Percentiles rank a stretch among this genome's conserved stretches.
phyloP scores from a whole-genome alignment of 1,140 invertebrate species.

The Drosophila fuyamai region DNA sequence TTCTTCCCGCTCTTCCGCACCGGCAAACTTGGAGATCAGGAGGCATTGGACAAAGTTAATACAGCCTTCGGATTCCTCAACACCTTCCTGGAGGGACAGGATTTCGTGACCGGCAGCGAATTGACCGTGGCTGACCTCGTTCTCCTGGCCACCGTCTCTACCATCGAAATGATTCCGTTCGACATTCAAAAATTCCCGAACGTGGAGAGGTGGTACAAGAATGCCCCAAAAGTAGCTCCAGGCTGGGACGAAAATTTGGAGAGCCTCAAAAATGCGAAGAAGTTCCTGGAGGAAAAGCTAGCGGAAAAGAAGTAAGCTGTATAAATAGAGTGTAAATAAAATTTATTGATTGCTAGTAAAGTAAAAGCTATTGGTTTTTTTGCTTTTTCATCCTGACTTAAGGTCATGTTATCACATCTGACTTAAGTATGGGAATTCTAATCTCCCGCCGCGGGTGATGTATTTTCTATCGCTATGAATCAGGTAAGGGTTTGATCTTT shows the following conservation, averaged over 20 bases:
- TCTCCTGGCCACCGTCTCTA: conserved; percentile 87
- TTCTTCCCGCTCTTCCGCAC: conserved; percentile 89
- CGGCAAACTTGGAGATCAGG: conserved; percentile 87
- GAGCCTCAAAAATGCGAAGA: no score
- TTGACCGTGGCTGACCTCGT: conserved; percentile 90
- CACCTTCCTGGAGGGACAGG: conserved; percentile 87
- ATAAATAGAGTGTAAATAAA: neutral
- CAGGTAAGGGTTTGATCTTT: neutral
- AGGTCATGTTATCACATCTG: neutral
- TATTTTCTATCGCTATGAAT: neutral
- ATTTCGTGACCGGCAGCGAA: conserved; percentile 88
- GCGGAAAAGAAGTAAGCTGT: no score
- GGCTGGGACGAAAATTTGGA: no score
- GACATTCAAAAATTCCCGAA: conserved; percentile 89
- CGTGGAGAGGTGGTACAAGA: conserved; percentile 89
- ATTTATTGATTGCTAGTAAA: neutral
- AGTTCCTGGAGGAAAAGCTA: no score
- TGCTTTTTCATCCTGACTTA: neutral
- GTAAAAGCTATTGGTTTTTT: neutral
- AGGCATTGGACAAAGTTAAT: conserved; percentile 87
- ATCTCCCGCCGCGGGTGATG: no score
- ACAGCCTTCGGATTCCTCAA: conserved; percentile 88
- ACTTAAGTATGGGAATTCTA: neutral
- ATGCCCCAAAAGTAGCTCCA: conserved; percentile 88
- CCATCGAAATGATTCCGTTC: conserved; percentile 87